phyloP scores from a whole-genome alignment of 1,140 invertebrate genomes.

The Aradophagus sp. region DNA sequence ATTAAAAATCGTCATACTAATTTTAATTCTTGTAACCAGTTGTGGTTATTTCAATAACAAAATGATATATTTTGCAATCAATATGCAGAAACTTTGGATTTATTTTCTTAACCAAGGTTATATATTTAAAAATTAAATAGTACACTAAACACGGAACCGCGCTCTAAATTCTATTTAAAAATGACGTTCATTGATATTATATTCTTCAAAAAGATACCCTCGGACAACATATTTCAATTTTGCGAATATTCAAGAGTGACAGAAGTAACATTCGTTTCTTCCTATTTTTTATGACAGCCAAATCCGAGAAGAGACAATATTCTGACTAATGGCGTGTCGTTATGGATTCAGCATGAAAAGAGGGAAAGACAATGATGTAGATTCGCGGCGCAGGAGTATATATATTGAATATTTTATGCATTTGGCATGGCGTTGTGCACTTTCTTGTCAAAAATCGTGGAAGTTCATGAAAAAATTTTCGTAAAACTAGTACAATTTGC shows the following conservation, averaged over 20 bases:
- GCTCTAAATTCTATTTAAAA: constrained; percentile 8
- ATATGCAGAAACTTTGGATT: no score
- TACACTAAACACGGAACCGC: no score
- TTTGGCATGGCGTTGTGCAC: constrained; percentile 9
- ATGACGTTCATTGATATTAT: constrained; percentile 14
- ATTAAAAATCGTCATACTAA: no score
- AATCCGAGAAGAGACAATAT: constrained; percentile 44
- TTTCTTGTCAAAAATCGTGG: constrained; percentile 12
- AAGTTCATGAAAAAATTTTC: constrained; percentile 41
- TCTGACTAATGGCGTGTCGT: constrained; percentile 52
- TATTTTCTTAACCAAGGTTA: no score
- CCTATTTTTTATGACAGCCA: constrained; percentile 44
- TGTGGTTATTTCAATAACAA: no score
- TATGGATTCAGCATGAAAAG: constrained; percentile 48
- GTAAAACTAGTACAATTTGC: constrained; percentile 62
- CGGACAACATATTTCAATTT: constrained; percentile 39
- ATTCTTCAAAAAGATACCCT: constrained; percentile 23
- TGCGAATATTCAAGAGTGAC: constrained; percentile 24
- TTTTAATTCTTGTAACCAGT: no score
- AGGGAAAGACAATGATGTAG: constrained; percentile 48
- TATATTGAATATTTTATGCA: constrained; percentile 43
- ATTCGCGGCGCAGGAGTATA: constrained; percentile 39
- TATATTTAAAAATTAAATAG: no score
- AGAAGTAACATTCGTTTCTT: constrained; percentile 33
- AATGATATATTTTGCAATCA: no score